Conservation (phyloP, 2,113 vertebrate species). For the Antechinus flavipes region DNA sequence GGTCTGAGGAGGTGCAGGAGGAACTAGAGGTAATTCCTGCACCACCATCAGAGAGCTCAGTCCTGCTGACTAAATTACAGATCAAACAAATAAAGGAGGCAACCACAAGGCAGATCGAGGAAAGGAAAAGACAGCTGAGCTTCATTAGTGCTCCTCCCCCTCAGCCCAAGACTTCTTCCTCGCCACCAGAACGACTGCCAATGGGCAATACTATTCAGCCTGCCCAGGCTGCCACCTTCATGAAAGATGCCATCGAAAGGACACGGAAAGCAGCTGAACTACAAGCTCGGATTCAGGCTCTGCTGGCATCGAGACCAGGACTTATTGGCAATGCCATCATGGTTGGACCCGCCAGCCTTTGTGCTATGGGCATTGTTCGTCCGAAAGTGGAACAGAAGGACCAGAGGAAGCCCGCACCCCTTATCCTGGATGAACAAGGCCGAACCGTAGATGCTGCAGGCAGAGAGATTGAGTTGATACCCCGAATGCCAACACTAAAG, state of each 20-base stretch:
- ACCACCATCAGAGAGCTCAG: constrained; percentile 89
- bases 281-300: constrained; percentile 92
- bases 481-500: constrained; percentile 94
- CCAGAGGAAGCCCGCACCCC: constrained; percentile 90
- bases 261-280: constrained; percentile 93
- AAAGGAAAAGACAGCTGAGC: constrained; percentile 94
- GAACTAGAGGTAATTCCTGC: constrained; percentile 91
- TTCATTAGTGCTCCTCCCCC: constrained; percentile 84
- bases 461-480: constrained; percentile 93
- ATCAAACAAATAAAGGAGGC: constrained; percentile 97
- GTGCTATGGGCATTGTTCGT: constrained; percentile 93
- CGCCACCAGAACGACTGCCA: constrained; percentile 76
- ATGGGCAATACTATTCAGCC: constrained; percentile 90
- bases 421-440: constrained; percentile 94
- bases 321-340: constrained; percentile 89
- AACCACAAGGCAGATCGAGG: constrained; percentile 92
- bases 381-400: constrained; percentile 93
- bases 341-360: constrained; percentile 91
- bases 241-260: constrained; percentile 95
- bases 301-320: constrained; percentile 89
- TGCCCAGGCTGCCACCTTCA: constrained; percentile 92
- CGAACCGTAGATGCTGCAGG: constrained; percentile 91
- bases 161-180: constrained; percentile 75
- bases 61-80: constrained; percentile 94
- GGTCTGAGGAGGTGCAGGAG: constrained; percentile 92